These are phyloP conservation scores for Augochlora pura DNA, from an alignment of 1,140 invertebrate genomes.

Conservation along the genomic window DNA sequence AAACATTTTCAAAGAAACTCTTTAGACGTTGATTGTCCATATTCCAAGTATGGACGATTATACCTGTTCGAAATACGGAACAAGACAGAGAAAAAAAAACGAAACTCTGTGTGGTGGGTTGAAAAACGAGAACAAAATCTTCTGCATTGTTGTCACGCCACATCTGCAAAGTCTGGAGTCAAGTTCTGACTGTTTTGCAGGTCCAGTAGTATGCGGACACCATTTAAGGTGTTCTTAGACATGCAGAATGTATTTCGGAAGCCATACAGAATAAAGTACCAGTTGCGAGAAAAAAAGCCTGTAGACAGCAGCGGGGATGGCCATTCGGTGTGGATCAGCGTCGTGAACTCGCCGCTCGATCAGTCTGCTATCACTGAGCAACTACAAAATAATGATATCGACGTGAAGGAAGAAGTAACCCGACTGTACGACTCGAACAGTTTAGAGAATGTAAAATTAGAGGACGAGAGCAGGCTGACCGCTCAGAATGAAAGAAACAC, in stretches of 20 bases:
- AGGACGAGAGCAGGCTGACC: background rate
- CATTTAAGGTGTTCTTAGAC: constrained; percentile 70
- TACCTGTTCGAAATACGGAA: constrained; percentile 16
- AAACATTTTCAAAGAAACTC: constrained; percentile 10
- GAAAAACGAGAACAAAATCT: constrained; percentile 32
- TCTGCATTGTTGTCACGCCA: background rate
- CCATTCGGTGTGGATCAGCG: constrained; percentile 58
- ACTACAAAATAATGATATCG: constrained; percentile 37
- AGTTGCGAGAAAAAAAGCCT: constrained; percentile 41
- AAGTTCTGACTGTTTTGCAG: constrained; percentile 76
- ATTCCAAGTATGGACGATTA: constrained; percentile 8
- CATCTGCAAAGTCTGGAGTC: constrained; percentile 61
- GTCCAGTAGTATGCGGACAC: constrained; percentile 67
- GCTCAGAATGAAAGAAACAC: background rate
- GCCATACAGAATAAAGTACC: constrained; percentile 45
- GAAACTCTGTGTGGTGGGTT: constrained; percentile 22
- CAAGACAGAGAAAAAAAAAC: constrained; percentile 15
- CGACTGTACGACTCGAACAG: background rate
- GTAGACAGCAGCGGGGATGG: constrained; percentile 25
- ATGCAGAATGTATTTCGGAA: constrained; percentile 69
- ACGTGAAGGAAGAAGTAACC: constrained; percentile 28
- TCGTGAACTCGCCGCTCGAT: constrained; percentile 48
- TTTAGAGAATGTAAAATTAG: constrained; percentile 2
- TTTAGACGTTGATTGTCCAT: constrained; percentile 11
- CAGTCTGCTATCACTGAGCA: constrained; percentile 36